Evolutionary conservation across 2,113 vertebrate species (phyloP).

Genomic region (human): DNA sequence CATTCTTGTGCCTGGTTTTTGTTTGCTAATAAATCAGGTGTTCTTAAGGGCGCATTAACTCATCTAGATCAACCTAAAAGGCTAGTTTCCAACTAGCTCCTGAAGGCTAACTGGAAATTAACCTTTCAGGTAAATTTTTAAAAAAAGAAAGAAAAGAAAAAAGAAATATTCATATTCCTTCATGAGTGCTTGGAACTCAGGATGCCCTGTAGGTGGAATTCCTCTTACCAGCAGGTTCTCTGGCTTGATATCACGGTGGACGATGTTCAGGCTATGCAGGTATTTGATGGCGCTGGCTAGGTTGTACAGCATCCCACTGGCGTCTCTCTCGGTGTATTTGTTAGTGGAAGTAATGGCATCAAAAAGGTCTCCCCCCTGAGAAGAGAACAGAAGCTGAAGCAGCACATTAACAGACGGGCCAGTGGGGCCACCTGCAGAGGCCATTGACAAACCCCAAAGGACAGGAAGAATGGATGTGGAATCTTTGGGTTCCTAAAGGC

Average conservation of each 20-base stretch:
- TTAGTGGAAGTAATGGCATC: conserved; percentile 98
- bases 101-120: background rate
- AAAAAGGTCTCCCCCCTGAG: conserved; percentile 98
- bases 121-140: background rate
- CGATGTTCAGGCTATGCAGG: conserved; percentile 96
- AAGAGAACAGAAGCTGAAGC: conserved; percentile 62
- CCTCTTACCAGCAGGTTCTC: conserved; percentile 96
- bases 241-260: conserved; percentile 98
- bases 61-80: background rate
- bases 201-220: background rate
- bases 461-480: background rate
- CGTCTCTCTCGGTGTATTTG: conserved; percentile 98
- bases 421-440: background rate
- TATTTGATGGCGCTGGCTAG: conserved; percentile 98
- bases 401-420: conserved; percentile 52
- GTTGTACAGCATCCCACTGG: conserved; percentile 98
- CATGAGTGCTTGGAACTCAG: background rate
- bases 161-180: background rate
- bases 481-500: background rate
- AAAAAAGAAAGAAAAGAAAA: background rate
- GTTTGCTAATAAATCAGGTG: background rate
- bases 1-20: background rate
- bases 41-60: background rate
- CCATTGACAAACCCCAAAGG: background rate
- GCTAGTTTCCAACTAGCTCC: background rate